Evolutionary conservation across 2,113 vertebrate species (phyloP), one percentile per base, ranked within the genome.

Genomic region (Microtus pennsylvanicus): DNA sequence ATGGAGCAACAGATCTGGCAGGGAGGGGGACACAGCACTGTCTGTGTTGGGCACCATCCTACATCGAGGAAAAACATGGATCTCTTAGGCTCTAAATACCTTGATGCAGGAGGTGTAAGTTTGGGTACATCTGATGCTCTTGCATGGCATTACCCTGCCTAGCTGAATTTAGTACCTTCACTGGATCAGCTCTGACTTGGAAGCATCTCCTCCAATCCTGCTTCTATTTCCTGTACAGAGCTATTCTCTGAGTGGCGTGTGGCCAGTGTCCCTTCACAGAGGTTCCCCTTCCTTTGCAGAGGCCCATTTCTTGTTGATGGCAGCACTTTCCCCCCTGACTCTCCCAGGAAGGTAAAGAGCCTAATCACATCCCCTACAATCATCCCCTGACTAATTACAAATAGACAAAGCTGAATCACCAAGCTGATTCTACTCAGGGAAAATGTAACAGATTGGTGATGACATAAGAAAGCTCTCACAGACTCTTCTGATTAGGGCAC

Each of bases 391-490:
- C 96, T 97, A 97, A 97, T 97, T 96, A 86, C 94, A 78, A 22
- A 90, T 52, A 91, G 90, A 91, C 80, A 95, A 91, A 94, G 86
- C 95, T 95, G 96, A 98, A 95, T 97, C 96, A 96, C 97, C 85
- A 89, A 47, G 92, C 47, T 87, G 94, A 93, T 97, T 90, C 94
- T 55, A 70, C 95, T 85, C 10, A 6, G 95, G 83, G n/a, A 92
- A 90, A 89, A 77, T 78, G 50, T 78, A 95, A 11, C 2, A 7
- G 85, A 97, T 90, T 93, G 94, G 88, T 67, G 87, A 91, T 93
- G 95, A 88, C 89, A 75, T 88, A 78, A 95, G 94, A 94, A 96
- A 95, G 47, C 81, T 96, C 90, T 96, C 81, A 30, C 55, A 95
- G 93, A 94, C 61, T 78, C 76, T 97, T 90, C 75, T 97, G 97